Conservation (phyloP, 30 jellyfish, hydroid and myxozoan species). For the Hydractinia symbiolongicarpus region DNA sequence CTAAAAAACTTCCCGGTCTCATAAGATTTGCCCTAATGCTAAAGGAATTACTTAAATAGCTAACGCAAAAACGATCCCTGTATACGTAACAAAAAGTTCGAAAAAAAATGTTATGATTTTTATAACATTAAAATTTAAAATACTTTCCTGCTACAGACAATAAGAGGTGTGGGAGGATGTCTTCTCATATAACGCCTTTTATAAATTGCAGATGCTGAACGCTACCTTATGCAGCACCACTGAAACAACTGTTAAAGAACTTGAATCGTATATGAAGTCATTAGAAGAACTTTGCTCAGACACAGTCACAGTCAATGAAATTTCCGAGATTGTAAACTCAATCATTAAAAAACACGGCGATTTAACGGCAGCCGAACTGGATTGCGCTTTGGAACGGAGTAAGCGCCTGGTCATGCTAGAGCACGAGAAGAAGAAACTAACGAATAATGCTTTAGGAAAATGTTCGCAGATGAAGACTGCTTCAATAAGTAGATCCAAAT, state of each 20-base stretch:
- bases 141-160: no score
- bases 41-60: no score
- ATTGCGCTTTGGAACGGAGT: conserved; percentile 15
- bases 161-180: neutral
- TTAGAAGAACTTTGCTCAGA: neutral
- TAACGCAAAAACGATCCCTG: no score
- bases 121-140: no score
- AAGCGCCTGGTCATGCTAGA: neutral
- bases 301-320: neutral
- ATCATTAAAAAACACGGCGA: conserved; percentile 19
- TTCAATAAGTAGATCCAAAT: no score
- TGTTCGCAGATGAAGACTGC: no score
- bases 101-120: no score
- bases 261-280: conserved; percentile 3
- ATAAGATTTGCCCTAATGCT: no score
- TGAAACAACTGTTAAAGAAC: neutral
- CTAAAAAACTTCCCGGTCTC: no score
- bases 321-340: conserved; percentile 5
- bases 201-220: neutral
- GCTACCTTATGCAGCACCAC: neutral
- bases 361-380: conserved; percentile 15
- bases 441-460: no score
- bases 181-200: neutral
- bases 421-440: neutral
- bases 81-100: no score